Conservation (phyloP, 2,113 vertebrate genomes). For the Tympanuchus pallidicinctus region DNA sequence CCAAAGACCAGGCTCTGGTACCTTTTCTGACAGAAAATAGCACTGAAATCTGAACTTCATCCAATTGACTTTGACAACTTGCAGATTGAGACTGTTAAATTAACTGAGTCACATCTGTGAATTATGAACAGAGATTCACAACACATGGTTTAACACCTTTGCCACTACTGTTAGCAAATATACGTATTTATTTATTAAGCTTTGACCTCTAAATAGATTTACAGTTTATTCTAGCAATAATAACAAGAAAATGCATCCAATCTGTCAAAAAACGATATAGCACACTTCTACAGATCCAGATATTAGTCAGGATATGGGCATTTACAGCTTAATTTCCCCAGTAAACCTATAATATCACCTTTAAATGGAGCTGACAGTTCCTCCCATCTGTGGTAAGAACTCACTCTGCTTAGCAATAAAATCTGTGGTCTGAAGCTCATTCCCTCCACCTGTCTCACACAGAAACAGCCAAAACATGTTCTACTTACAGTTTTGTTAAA, state of each 20-base stretch:
- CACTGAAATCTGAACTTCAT: neutral
- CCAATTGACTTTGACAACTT: neutral
- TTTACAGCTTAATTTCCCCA: neutral
- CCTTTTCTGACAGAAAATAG: neutral
- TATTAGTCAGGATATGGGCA: neutral
- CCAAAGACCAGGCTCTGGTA: neutral
- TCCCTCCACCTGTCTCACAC: neutral
- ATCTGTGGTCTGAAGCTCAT: neutral
- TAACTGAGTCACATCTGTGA: neutral
- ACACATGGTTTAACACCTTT: neutral
- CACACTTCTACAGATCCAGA: neutral
- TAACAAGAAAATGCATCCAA: neutral
- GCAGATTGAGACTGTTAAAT: conserved; percentile 11
- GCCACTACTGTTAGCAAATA: neutral
- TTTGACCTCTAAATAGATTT: neutral
- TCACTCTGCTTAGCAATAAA: neutral
- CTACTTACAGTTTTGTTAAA: neutral
- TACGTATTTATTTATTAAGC: neutral
- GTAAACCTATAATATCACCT: neutral
- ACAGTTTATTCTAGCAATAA: neutral
- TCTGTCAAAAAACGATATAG: neutral
- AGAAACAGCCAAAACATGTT: neutral
- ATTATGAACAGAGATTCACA: neutral
- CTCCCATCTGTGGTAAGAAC: neutral
- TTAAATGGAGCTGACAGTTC: neutral